These are phyloP conservation scores for Sinodicranocentrus sp. DNA, from an alignment of 2,888 invertebrate genomes.

Conservation along the genomic window DNA sequence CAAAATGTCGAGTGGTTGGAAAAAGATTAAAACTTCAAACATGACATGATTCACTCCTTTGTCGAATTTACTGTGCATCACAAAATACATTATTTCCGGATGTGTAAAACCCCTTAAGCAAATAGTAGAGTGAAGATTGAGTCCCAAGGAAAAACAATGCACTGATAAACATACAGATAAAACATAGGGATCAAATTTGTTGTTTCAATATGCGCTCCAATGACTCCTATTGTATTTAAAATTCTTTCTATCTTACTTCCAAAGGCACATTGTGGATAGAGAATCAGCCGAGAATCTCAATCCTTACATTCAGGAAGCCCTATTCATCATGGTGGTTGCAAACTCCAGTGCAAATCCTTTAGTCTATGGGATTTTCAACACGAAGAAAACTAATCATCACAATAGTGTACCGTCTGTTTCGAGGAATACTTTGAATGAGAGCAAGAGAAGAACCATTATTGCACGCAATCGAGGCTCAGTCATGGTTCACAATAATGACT, in stretches of 20 bases:
- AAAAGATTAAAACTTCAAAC: too few species aligned
- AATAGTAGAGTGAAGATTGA: too few species aligned
- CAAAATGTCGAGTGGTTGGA: too few species aligned
- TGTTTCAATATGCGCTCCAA: background rate
- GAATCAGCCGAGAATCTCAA: slow-evolving; percentile 84
- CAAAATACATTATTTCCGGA: too few species aligned
- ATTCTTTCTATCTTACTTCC: background rate
- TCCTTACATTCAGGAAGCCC: slow-evolving; percentile 83
- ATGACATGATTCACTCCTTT: too few species aligned
- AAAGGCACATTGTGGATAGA: slow-evolving; percentile 86
- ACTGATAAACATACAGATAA: too few species aligned
- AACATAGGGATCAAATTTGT: background rate
- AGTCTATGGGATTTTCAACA: slow-evolving; percentile 84
- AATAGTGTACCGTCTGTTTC: slow-evolving; percentile 38
- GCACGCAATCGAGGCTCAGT: background rate
- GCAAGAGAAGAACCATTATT: slow-evolving; percentile 25
- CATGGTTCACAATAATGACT: background rate
- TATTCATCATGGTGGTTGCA: slow-evolving; percentile 89
- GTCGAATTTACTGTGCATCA: too few species aligned
- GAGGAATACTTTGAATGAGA: slow-evolving; percentile 23
- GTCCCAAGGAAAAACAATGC: too few species aligned
- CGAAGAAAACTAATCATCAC: slow-evolving; percentile 36
- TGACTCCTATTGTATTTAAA: slow-evolving; percentile 6
- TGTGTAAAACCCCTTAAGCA: too few species aligned
- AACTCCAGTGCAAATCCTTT: slow-evolving; percentile 90